Percentiles rank a stretch among this genome's conserved stretches.
These are phyloP conservation scores for Eriocheir sinensis DNA, from an alignment of 1,140 invertebrate species.

Conservation along the genomic window DNA sequence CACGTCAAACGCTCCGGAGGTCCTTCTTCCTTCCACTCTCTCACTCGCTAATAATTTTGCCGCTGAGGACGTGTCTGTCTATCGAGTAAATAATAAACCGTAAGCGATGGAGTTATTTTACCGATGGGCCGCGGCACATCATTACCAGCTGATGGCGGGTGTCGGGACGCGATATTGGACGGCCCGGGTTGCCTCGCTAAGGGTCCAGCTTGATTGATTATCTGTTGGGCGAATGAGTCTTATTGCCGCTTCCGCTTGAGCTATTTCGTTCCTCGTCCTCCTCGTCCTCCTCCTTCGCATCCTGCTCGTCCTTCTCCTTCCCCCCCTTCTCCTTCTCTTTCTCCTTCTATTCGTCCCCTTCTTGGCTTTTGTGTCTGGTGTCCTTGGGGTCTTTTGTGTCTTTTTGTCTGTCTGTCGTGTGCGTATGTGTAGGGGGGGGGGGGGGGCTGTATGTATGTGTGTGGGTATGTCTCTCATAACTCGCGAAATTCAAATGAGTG, in stretches of 20 bases:
- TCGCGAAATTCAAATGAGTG: neutral
- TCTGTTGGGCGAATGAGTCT: slow-evolving; percentile 46
- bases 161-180: slow-evolving; percentile 47
- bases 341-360: neutral
- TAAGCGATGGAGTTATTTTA: slow-evolving; percentile 37
- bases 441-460: no score
- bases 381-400: no score
- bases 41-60: no score
- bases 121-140: neutral
- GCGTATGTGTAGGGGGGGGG: no score
- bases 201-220: slow-evolving; percentile 55
- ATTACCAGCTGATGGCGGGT: slow-evolving; percentile 51
- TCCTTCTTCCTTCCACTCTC: no score
- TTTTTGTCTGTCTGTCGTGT: no score
- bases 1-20: neutral
- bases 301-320: slow-evolving; percentile 8
- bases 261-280: neutral
- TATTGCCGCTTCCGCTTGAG: slow-evolving; percentile 47
- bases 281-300: neutral
- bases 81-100: slow-evolving; percentile 10
- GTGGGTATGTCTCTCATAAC: neutral
- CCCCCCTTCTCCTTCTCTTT: neutral
- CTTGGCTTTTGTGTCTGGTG: no score
- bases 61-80: no score
- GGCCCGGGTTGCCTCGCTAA: slow-evolving; percentile 24